Conservation (phyloP, 2,888 invertebrate genomes). For the Therioaphis trifolii region DNA sequence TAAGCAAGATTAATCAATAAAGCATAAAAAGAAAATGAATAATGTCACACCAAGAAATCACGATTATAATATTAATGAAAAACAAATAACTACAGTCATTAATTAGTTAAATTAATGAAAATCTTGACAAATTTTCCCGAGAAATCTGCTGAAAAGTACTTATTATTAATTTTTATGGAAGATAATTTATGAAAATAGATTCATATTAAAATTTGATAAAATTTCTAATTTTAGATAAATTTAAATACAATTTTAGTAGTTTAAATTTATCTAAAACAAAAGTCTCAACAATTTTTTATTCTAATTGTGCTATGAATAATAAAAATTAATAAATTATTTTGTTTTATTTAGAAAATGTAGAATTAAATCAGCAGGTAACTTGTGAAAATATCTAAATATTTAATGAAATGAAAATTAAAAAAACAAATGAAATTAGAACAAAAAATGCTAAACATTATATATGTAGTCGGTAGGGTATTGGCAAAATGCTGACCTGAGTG, state of each 20-base stretch:
- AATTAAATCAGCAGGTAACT: slow-evolving; percentile 10
- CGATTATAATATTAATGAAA: slow-evolving; percentile 22
- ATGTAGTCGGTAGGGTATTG: slow-evolving; percentile 54
- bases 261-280: too few species aligned
- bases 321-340: too few species aligned
- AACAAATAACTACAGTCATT: slow-evolving; percentile 36
- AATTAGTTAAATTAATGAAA: slow-evolving; percentile 48
- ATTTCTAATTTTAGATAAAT: too few species aligned
- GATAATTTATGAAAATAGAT: not conserved
- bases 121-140: slow-evolving; percentile 4
- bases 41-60: slow-evolving; percentile 62
- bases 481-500: slow-evolving; percentile 78
- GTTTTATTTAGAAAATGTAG: too few species aligned
- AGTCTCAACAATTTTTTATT: too few species aligned
- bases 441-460: slow-evolving; percentile 24
- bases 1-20: slow-evolving; percentile 32
- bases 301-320: too few species aligned
- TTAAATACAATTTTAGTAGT: too few species aligned
- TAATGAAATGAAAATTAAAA: not conserved
- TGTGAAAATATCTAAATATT: not conserved
- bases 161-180: not conserved
- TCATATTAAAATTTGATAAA: too few species aligned
- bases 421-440: slow-evolving; percentile 26
- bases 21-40: slow-evolving; percentile 40
- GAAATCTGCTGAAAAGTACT: slow-evolving; percentile 30